These are phyloP conservation scores for Amphiprion ocellaris DNA, from an alignment of 2,113 vertebrate genomes.

Conservation along the genomic window DNA sequence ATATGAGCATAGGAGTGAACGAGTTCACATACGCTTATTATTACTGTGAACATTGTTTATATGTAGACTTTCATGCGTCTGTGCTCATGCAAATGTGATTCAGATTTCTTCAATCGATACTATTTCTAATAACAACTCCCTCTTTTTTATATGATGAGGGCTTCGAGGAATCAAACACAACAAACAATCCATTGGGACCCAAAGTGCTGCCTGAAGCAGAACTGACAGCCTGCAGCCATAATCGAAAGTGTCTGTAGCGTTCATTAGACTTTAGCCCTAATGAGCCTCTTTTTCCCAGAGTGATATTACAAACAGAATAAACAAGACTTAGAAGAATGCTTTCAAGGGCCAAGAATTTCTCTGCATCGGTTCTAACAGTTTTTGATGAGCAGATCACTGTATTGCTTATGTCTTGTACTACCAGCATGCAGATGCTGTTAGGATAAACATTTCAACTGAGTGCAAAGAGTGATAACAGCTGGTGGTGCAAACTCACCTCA, in stretches of 20 bases:
- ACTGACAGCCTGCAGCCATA: conserved; percentile 34
- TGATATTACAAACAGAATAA: conserved; percentile 31
- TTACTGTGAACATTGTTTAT: not conserved
- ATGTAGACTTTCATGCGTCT: not conserved
- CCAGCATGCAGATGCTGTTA: not conserved
- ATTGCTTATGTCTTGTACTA: not conserved
- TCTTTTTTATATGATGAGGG: not conserved
- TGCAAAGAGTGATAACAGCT: not conserved
- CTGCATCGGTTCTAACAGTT: not conserved
- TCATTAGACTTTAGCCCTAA: conserved; percentile 34
- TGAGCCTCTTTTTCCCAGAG: conserved; percentile 36
- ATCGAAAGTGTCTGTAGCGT: conserved; percentile 35
- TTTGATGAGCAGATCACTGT: not conserved
- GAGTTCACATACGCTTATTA: not conserved
- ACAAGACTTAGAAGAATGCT: conserved; percentile 12
- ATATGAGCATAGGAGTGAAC: not conserved
- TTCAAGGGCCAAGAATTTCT: not conserved
- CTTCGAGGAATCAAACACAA: conserved; percentile 13
- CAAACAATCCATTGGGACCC: not conserved
- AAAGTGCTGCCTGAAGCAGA: conserved; percentile 20
- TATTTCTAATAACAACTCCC: not conserved
- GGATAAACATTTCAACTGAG: not conserved
- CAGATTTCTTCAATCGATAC: not conserved
- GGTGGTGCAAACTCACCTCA: not conserved
- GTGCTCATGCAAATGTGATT: not conserved